These are phyloP conservation scores for Thryonomys swinderianus DNA, from an alignment of 2,113 vertebrate species.

Conservation along the genomic window DNA sequence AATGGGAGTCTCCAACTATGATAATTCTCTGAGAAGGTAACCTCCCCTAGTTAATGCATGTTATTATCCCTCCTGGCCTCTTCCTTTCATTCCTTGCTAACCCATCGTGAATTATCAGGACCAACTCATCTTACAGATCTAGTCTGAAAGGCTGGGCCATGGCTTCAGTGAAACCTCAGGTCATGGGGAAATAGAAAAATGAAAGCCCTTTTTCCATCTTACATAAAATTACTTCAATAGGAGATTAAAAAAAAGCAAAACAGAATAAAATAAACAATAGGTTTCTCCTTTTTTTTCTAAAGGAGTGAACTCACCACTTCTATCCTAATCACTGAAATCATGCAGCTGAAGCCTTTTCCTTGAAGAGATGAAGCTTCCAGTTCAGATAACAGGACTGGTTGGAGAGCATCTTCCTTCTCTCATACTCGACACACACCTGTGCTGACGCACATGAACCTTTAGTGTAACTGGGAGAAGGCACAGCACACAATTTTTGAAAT, in stretches of 20 bases:
- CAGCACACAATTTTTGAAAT: background rate
- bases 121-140: slow-evolving; percentile 52
- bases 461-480: background rate
- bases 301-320: background rate
- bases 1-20: background rate
- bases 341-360: background rate
- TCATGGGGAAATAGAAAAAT: slow-evolving; percentile 21
- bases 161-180: slow-evolving; percentile 57
- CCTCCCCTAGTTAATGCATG: background rate
- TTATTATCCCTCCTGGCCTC: background rate
- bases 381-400: slow-evolving; percentile 11
- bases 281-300: slow-evolving; percentile 28
- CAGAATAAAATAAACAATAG: background rate
- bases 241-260: background rate
- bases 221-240: background rate
- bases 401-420: background rate
- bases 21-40: background rate
- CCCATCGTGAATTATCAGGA: slow-evolving; percentile 40
- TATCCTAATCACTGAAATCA: slow-evolving; percentile 46
- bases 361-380: slow-evolving; percentile 24
- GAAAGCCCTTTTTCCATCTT: slow-evolving; percentile 28
- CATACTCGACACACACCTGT: background rate
- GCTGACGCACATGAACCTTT: background rate
- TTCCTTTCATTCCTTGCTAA: slow-evolving; percentile 63
- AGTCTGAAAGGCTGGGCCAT: background rate